Evolutionary conservation across 2,888 invertebrate species (phyloP).

Genomic region (Anaspis maculata): DNA sequence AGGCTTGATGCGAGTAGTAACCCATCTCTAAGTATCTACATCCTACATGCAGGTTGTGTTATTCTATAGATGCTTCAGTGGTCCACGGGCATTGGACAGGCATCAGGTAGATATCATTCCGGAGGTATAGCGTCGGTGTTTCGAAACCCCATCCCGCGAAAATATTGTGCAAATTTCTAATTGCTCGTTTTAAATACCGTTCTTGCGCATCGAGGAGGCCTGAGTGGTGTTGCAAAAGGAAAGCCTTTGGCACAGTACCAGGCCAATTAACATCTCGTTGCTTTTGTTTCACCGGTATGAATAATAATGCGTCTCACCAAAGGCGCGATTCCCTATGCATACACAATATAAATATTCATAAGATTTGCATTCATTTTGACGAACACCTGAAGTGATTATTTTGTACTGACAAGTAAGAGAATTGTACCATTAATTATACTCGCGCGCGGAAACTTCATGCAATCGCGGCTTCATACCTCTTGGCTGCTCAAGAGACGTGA

Average conservation of each 20-base stretch:
- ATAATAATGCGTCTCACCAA: slow-evolving; percentile 37
- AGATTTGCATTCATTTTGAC: slow-evolving; percentile 32
- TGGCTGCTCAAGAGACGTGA: slow-evolving; percentile 9
- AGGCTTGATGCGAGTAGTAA: no score
- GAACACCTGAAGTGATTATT: slow-evolving; percentile 38
- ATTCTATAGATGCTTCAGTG: no score
- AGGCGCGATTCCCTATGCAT: slow-evolving; percentile 37
- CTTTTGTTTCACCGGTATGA: slow-evolving; percentile 26
- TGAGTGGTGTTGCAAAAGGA: no score
- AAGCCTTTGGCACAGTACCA: slow-evolving; percentile 21
- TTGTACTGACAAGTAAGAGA: slow-evolving; percentile 31
- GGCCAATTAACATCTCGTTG: slow-evolving; percentile 26
- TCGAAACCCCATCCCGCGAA: no score
- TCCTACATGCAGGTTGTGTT: no score
- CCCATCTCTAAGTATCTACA: no score
- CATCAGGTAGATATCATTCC: no score
- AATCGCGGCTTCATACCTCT: slow-evolving; percentile 11
- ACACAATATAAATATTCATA: slow-evolving; percentile 39
- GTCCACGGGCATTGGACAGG: no score
- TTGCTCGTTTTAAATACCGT: no score
- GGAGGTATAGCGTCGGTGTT: no score
- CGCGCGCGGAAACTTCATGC: slow-evolving; percentile 13
- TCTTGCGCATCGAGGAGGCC: no score
- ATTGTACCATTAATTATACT: slow-evolving; percentile 31
- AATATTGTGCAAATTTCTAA: no score